Base-by-base conservation (phyloP, 2,888 invertebrate genomes). In the Andrena trimmerana region DNA sequence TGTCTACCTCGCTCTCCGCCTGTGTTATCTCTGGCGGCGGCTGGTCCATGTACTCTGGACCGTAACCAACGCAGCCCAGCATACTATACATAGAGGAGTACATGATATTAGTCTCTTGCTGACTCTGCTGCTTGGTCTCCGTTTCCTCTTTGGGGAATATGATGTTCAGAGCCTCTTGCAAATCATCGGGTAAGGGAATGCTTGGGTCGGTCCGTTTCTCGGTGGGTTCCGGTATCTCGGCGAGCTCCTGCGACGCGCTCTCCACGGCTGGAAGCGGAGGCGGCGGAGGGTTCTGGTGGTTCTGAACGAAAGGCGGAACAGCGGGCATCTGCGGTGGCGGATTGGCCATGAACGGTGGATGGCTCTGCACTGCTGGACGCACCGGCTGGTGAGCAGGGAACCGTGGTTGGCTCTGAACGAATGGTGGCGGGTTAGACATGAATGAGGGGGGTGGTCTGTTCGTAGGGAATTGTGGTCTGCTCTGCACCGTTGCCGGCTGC, bases 161-260 rank as follows among this genome's bases (percentile, higher is more conserved):
- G 50, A 96, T 96, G 91, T 96, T 96, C 4, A 96, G 94, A 0
- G 96, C 96, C 73, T 96, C 96, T 83, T 96, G 96, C 89, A 96
- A 95, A 93, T 96, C 96, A 85, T 96, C 95, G 2, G 96, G 96
- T 0, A 96, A 93, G 31, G 95, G 95, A 59, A 94, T 94, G 57
- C 94, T 94, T 0, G 94, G 93, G 7, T 95, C 94, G 6, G 94
- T 89, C 29, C 94, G 94, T 73, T 93, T 94, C 10, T 94, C 94
- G 31, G 93, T 93, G 0, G 92, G 94, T 69, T 95, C 94, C 2
- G 95, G 94, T 71, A 94, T 94, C 0, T 94, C 93, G 10, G 93
- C 90, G 63, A 94, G 90, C 72, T 95, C 95, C 0, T 70, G 78
- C 0, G 81, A 60, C 0, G 71, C 54, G 0, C 77, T 73, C 10